Evolutionary conservation across 2,797 vertebrate species (phyloP).

Genomic region (Uromys caudimaculatus): DNA sequence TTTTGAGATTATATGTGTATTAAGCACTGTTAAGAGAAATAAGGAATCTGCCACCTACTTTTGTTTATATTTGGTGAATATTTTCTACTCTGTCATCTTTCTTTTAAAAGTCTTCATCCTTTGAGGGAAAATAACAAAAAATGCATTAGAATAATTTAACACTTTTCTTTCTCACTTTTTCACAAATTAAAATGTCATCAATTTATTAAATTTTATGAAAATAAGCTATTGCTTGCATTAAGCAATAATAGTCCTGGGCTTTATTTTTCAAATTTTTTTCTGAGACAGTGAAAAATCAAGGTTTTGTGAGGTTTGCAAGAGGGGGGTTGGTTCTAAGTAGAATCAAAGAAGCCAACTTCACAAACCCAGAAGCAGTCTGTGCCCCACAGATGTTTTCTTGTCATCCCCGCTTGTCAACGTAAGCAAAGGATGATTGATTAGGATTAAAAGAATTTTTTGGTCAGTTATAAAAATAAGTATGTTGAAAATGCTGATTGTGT

Average conservation of each 20-base stretch:
- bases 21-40: not conserved
- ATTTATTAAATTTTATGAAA: constrained; percentile 48
- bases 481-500: constrained; percentile 30
- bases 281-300: constrained; percentile 1
- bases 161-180: not conserved
- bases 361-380: constrained; percentile 24
- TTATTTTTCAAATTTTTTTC: not conserved
- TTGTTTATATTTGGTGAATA: not conserved
- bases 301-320: not conserved
- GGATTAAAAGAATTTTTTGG: constrained; percentile 58
- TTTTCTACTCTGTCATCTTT: not conserved
- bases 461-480: constrained; percentile 30
- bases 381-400: constrained; percentile 53
- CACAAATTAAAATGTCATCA: constrained; percentile 27
- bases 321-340: not conserved
- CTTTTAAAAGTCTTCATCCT: not conserved
- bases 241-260: not conserved
- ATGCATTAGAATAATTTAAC: constrained; percentile 17
- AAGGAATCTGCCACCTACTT: not conserved
- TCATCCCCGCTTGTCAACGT: constrained; percentile 38
- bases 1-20: not conserved
- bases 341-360: constrained; percentile 8
- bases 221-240: constrained; percentile 21
- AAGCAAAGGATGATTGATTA: constrained; percentile 56
- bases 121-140: constrained; percentile 40